These are phyloP conservation scores for Catostomus latipinnis DNA, from an alignment of 2,797 vertebrate species.

Conservation along the genomic window DNA sequence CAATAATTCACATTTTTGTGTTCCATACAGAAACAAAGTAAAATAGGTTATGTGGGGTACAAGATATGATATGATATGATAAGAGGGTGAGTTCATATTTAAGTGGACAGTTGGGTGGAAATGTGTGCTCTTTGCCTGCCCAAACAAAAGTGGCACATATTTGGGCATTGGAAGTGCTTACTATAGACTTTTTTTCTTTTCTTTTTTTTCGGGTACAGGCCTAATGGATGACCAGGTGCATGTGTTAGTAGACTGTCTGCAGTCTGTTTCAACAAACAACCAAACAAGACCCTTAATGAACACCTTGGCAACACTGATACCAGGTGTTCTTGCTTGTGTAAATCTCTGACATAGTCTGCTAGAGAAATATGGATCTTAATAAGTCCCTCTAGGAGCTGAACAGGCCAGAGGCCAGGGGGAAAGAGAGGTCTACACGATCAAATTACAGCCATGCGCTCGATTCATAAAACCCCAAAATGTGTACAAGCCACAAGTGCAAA, in stretches of 20 bases:
- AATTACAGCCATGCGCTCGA: constrained; percentile 63
- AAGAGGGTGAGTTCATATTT: too few relatives aligned
- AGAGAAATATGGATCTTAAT: constrained; percentile 79
- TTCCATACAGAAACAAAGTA: too few relatives aligned
- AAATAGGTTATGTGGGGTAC: too few relatives aligned
- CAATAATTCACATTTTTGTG: too few relatives aligned
- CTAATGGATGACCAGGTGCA: constrained; percentile 19
- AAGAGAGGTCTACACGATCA: constrained; percentile 58
- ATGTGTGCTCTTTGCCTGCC: too few relatives aligned
- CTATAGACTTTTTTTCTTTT: not conserved
- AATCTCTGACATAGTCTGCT: constrained; percentile 71
- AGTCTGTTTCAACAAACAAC: constrained; percentile 49
- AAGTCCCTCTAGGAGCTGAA: constrained; percentile 74
- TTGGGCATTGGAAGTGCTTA: not conserved
- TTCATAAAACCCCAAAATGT: constrained; percentile 59
- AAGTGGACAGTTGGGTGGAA: too few relatives aligned
- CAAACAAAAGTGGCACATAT: too few relatives aligned
- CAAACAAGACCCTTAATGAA: constrained; percentile 58
- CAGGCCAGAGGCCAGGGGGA: constrained; percentile 68
- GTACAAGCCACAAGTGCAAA: constrained; percentile 31
- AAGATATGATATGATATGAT: too few relatives aligned
- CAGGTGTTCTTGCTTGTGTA: constrained; percentile 73
- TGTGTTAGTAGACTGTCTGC: constrained; percentile 23
- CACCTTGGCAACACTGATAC: constrained; percentile 59
- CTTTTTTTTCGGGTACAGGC: not conserved